phyloP scores from a whole-genome alignment of 2,888 invertebrate species.

The Drosophila imparisetae region DNA sequence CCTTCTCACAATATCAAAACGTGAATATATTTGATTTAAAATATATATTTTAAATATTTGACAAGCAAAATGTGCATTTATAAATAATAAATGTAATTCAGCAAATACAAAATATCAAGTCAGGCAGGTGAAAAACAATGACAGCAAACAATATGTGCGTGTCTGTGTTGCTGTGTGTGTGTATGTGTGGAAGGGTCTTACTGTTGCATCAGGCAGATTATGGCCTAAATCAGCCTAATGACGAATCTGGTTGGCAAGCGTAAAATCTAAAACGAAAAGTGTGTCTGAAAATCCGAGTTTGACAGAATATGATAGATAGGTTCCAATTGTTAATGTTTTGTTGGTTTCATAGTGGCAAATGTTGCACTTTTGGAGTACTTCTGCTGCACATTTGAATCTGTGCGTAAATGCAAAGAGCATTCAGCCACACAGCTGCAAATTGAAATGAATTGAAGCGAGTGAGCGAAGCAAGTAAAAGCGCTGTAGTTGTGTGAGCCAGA shows the following conservation, averaged over 20 bases:
- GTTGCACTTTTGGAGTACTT: neutral
- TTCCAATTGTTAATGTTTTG: neutral
- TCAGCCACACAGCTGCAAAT: constrained; percentile 14
- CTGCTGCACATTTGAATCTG: constrained; percentile 18
- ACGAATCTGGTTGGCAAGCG: constrained; percentile 44
- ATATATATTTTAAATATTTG: neutral
- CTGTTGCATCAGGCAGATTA: constrained; percentile 57
- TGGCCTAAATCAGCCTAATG: constrained; percentile 42
- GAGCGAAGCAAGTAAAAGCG: neutral
- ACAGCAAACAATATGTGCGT: constrained; percentile 20
- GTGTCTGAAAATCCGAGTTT: constrained; percentile 32
- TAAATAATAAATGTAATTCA: neutral
- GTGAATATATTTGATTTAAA: neutral
- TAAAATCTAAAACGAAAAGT: constrained; percentile 41
- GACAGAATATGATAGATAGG: constrained; percentile 44
- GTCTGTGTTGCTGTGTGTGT: neutral
- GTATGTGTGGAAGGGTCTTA: constrained; percentile 7
- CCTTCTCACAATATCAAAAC: neutral
- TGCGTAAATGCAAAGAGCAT: constrained; percentile 24
- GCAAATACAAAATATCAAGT: constrained; percentile 43
- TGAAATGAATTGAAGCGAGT: constrained; percentile 3
- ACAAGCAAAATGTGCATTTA: neutral
- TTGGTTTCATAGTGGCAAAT: neutral
- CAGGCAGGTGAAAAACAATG: constrained; percentile 60
- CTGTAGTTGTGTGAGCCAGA: neutral